Percentiles rank a stretch among this genome's conserved stretches.
phyloP scores from a whole-genome alignment of 2,797 vertebrate genomes.

The Champsocephalus esox region DNA sequence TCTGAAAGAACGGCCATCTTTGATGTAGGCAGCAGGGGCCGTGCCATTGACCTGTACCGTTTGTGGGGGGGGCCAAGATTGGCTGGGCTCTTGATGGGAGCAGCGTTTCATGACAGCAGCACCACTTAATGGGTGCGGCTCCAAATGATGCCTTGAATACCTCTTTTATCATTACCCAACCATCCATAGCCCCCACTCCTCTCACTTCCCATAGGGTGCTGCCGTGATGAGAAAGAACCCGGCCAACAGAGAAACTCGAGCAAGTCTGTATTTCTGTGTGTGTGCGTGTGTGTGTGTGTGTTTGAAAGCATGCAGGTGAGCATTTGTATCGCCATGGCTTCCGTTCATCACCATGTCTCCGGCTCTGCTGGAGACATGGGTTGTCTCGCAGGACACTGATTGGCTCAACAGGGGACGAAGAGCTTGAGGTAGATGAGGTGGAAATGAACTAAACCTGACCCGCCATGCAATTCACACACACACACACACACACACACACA shows the following conservation, averaged over 20 bases:
- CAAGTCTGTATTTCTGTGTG: background rate
- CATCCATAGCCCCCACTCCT: slow-evolving; percentile 62
- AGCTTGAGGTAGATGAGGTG: slow-evolving; percentile 73
- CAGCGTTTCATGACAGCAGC: slow-evolving; percentile 62
- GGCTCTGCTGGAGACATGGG: slow-evolving; percentile 69
- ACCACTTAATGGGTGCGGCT: slow-evolving; percentile 56
- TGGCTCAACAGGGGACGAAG: slow-evolving; percentile 72
- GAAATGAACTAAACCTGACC: slow-evolving; percentile 78
- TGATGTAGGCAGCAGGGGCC: slow-evolving; percentile 63
- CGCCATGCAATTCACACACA: slow-evolving; percentile 12
- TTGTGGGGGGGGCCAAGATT: slow-evolving; percentile 53
- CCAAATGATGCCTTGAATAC: slow-evolving; percentile 66
- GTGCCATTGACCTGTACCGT: slow-evolving; percentile 65
- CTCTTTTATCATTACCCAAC: slow-evolving; percentile 76
- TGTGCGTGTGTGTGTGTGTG: slow-evolving; percentile 12
- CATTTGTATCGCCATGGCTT: slow-evolving; percentile 23
- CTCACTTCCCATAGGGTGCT: slow-evolving; percentile 43
- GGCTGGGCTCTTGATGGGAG: slow-evolving; percentile 57
- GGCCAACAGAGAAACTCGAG: slow-evolving; percentile 45
- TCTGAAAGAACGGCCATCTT: slow-evolving; percentile 61
- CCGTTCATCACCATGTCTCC: slow-evolving; percentile 67
- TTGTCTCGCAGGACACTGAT: slow-evolving; percentile 76
- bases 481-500: slow-evolving; percentile 20
- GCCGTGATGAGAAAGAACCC: slow-evolving; percentile 54
- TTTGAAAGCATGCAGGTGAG: slow-evolving; percentile 55